A percentile compares a stretch with the other conserved stretches of the same genome.
Conservation (phyloP, 2,888 invertebrate genomes). For the Epirrita christyi region DNA sequence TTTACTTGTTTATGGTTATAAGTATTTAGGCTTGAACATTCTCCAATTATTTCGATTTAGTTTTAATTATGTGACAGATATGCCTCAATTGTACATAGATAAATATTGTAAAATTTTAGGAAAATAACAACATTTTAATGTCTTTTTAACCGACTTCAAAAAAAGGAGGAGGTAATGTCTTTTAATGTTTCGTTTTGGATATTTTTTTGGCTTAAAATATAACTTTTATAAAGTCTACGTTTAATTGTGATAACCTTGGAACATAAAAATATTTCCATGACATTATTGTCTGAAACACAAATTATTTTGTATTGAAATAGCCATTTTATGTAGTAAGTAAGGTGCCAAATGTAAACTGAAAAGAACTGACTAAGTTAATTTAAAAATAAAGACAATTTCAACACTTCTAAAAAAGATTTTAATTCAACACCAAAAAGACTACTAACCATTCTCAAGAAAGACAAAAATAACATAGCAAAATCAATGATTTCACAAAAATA, state of each 20-base stretch:
- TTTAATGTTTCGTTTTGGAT: neutral
- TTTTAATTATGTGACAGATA: conserved; percentile 4
- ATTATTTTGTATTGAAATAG: conserved; percentile 38
- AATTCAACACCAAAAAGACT: neutral
- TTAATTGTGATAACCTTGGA: neutral
- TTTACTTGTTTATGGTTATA: neutral
- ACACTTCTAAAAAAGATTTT: conserved; percentile 10
- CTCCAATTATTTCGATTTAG: conserved; percentile 20
- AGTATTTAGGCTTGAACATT: conserved; percentile 7
- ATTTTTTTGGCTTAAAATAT: conserved; percentile 4
- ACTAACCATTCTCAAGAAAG: no score
- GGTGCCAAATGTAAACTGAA: conserved; percentile 82
- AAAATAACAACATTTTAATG: conserved; percentile 3
- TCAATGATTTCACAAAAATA: no score
- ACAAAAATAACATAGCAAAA: no score
- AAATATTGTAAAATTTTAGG: neutral
- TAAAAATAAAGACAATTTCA: conserved; percentile 41
- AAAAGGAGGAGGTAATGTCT: no score
- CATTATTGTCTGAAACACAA: conserved; percentile 1
- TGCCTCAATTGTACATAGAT: conserved; percentile 43
- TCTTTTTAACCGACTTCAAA: neutral
- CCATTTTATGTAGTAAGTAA: conserved; percentile 80
- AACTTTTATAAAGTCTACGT: neutral
- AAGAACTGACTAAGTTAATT: conserved; percentile 73
- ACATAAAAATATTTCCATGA: neutral